Evolutionary conservation across 2,113 vertebrate species (phyloP).

Genomic region (Pimephales promelas): DNA sequence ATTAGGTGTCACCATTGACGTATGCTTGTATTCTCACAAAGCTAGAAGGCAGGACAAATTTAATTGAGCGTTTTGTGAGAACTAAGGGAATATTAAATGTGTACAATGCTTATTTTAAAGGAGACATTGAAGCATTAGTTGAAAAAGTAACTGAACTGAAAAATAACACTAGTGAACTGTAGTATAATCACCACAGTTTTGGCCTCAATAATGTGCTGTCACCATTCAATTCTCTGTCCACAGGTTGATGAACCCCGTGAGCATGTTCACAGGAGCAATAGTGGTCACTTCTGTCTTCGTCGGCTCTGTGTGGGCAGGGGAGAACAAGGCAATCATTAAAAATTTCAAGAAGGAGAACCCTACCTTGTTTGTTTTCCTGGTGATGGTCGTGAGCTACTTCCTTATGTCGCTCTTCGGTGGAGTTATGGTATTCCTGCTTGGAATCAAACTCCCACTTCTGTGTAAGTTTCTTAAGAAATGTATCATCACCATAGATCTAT

Average conservation of each 20-base stretch:
- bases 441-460: conserved; percentile 88
- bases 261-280: conserved; percentile 85
- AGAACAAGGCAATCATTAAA: conserved; percentile 84
- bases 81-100: not conserved
- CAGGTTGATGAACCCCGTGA: conserved; percentile 89
- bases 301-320: conserved; percentile 85
- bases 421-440: conserved; percentile 91
- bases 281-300: conserved; percentile 86
- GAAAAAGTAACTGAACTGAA: not conserved
- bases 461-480: conserved; percentile 76
- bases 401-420: conserved; percentile 90
- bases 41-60: not conserved
- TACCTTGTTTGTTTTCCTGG: conserved; percentile 77
- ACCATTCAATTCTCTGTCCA: conserved; percentile 23
- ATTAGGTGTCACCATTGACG: conserved; percentile 60
- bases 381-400: conserved; percentile 88
- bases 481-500: not conserved
- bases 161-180: not conserved
- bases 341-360: conserved; percentile 89
- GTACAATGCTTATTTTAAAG: not conserved
- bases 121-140: not conserved
- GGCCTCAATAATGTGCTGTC: not conserved
- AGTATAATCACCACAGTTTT: not conserved
- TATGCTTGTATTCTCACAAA: not conserved
- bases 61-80: not conserved